Conservation (phyloP, 2,888 invertebrate genomes). For the Rotaria macrura region DNA sequence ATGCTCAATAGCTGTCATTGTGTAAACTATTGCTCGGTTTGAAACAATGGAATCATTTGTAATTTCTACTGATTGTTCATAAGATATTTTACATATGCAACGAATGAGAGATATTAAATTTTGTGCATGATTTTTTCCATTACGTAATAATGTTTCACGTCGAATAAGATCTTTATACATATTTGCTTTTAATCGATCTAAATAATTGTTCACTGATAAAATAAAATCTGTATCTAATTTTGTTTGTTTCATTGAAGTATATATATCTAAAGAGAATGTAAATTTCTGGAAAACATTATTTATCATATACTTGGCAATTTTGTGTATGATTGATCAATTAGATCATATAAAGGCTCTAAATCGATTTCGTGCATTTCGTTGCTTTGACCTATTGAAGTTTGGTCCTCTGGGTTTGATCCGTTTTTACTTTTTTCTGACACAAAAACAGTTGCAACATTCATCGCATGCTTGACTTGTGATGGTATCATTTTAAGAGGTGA, state of each 20-base stretch:
- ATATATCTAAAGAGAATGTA: background rate
- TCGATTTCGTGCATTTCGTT: background rate
- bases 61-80: background rate
- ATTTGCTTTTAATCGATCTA: background rate
- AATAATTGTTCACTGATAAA: background rate
- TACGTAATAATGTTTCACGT: background rate
- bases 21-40: background rate
- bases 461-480: too few relatives aligned
- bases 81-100: slow-evolving; percentile 4
- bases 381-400: background rate
- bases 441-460: background rate
- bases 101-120: background rate
- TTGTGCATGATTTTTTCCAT: background rate
- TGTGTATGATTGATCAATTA: background rate
- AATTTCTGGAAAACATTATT: background rate
- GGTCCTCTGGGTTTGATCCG: background rate
- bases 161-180: slow-evolving; percentile 6
- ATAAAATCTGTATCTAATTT: slow-evolving; percentile 16
- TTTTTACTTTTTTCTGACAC: background rate
- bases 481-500: background rate
- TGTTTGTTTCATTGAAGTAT: background rate
- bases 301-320: background rate
- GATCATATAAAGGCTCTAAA: background rate
- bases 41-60: background rate
- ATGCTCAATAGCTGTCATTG: slow-evolving; percentile 7